Evolutionary conservation across 2,797 vertebrate genomes (phyloP), one percentile per base, ranked within the genome.

Genomic region (Sarcoramphus papa): DNA sequence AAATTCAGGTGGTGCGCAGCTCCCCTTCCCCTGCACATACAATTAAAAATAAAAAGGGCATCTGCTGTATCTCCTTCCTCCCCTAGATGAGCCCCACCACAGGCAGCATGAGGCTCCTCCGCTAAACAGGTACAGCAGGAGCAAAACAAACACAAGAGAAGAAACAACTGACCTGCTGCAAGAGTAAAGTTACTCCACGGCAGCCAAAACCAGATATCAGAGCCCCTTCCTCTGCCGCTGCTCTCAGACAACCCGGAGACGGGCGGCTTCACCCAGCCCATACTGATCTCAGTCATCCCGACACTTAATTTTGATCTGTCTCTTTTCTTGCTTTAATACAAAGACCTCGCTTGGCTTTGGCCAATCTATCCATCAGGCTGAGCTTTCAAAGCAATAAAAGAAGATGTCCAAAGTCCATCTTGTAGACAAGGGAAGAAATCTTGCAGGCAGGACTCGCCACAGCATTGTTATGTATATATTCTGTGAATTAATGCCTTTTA

Each of bases 401-500:
- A 84, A 22, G 67, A 94, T 56, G 65, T 35, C 72, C 45, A n/a
- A 87, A 90, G 75, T 56, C 88, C 14, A 51, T 86, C 85, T 76
- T 57, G n/a, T 22, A 90, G 88, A 75, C 47, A 51, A 75, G 67
- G 79, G 54, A 87, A 92, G 82, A 90, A 81, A 85, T 68, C 70
- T 56, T 33, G 75, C 72, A 68, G 63, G 63, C 54, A 88, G 53
- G 57, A 27, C 65, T 82, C 2, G 0, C 50, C 2, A 5, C 63
- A 76, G 76, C 84, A 92, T 92, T 43, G 59, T 90, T 79, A 95
- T 60, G 51, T 69, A 88, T 60, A 64, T 73, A 65, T 60, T 68
- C 85, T 54, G 67, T 80, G 89, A 88, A 90, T 93, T 85, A 88
- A 85, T 85, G 91, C 68, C 80, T 92, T 92, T 92, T 88, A 93